Base-by-base conservation (phyloP, 2,888 invertebrate species). In the Sminthurinus aureus region DNA sequence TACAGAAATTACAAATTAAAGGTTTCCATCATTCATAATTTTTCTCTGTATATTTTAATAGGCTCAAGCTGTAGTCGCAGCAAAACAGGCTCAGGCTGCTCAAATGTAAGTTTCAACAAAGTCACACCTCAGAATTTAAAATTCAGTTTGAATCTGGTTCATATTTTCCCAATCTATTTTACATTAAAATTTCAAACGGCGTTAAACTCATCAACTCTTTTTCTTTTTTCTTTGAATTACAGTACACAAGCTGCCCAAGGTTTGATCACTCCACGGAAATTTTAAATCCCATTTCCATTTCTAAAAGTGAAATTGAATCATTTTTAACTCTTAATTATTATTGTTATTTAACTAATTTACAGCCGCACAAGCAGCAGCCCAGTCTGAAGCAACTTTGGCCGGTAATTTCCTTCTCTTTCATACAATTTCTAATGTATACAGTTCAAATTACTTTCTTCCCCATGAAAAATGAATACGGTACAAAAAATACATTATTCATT, bases 321-420 rank as follows among this genome's bases (percentile, higher is more conserved):
- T 58, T 58, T 58, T 58, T 11, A 58, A 58, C 9, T 18, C 18
- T 9, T 58, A 18, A 58, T 58, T 58, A 15, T 58, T 58, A 0
- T 58, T 18, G 58, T 58, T 2, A 58, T 58, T 58, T 15, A 58
- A 38, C 38, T 6, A 38, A 38, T 6, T 38, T 58, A n/a, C 84
- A 67, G 87, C 87, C 15, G 88, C 88, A 6, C 87, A 88, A 78
- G 87, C 87, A 9, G 87, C 87, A 1, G 88, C 88, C 2, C 87
- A 87, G 64, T 80, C 85, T 24, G 88, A 88, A 81, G 85, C 86
- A 13, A 86, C 86, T 2, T 78, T 88, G 12, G 87, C 88, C 13
- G n/a, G n/a, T n/a, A n/a, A n/a, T n/a, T n/a, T n/a, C n/a, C n/a
- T n/a, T n/a, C n/a, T n/a, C n/a, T n/a, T n/a, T n/a, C n/a, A n/a